These are phyloP conservation scores for Euplexia lucipara DNA, from an alignment of 2,888 invertebrate species.

Conservation along the genomic window DNA sequence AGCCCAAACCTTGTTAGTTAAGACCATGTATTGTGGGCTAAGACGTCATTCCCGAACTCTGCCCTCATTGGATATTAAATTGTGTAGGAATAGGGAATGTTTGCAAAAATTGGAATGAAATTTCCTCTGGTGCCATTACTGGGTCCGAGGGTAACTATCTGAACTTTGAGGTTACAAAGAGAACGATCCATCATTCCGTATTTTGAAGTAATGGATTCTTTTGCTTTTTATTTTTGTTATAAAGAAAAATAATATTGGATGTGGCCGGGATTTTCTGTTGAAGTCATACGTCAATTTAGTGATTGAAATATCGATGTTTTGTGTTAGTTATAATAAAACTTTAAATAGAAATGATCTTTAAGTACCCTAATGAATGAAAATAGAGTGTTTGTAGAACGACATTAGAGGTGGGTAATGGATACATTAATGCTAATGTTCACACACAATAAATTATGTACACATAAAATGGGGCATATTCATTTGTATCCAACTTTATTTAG, in stretches of 20 bases:
- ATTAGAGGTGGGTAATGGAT: not conserved
- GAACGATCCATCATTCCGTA: constrained; percentile 61
- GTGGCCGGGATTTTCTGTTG: constrained; percentile 1
- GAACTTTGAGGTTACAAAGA: constrained; percentile 55
- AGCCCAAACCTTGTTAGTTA: constrained; percentile 75
- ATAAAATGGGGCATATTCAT: not conserved
- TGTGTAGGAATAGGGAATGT: constrained; percentile 59
- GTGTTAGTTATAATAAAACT: constrained; percentile 4
- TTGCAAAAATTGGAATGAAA: constrained; percentile 59
- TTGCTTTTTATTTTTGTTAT: constrained; percentile 44
- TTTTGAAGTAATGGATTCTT: constrained; percentile 58
- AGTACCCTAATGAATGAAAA: not conserved
- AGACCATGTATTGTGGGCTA: constrained; percentile 61
- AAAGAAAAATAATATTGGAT: constrained; percentile 38
- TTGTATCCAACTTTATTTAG: constrained; percentile 1
- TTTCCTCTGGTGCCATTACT: constrained; percentile 49
- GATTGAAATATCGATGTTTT: constrained; percentile 23
- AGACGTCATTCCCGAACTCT: constrained; percentile 71
- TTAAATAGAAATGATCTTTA: not conserved
- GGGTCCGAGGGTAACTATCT: constrained; percentile 52
- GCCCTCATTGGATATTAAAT: constrained; percentile 75
- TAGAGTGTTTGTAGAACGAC: not conserved
- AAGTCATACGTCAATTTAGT: constrained; percentile 16
- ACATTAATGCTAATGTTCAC: not conserved
- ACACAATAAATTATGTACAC: not conserved